Base-by-base conservation (phyloP, 2,113 vertebrate species). In the Etia nguti region DNA sequence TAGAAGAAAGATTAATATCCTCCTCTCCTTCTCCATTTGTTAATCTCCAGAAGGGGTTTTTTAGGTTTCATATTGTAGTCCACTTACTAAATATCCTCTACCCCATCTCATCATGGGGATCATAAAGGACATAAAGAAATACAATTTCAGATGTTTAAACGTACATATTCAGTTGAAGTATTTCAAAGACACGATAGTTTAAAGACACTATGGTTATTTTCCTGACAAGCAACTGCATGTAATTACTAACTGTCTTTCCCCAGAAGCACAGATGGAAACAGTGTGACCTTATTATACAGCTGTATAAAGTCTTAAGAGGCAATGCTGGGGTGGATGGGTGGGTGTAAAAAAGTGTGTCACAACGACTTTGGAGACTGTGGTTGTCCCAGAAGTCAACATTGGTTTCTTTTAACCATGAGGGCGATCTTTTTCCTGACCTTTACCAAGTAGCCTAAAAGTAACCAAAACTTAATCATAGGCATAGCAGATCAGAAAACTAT, bases 331-430 rank as follows among this genome's bases (percentile, higher is more conserved):
- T 50, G 24, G 62, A 81, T 24, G 59, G 46, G 43, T 82, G 55
- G 88, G 60, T n/a, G 57, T 86, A 59, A 52, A 91, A 48, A 62
- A 89, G 81, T 8, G 2, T 26, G 57, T 59, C 80, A 86, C 73
- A 68, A 82, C 2, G 16, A 55, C 81, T 38, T 80, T 56, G 46
- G 65, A 82, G 86, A 82, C 83, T 75, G 81, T 50, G 84, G 88
- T 43, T 86, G 36, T n/a, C 50, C 79, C 38, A 70, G 55, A 34
- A 73, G 82, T 87, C 70, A 82, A 84, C 56, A 31, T 24, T 20
- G 81, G 62, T 83, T 86, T 83, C 81, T 91, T 88, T 92, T 68
- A 88, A 89, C 22, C 46, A 52, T 56, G 43, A 82, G 31, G 60
- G 22, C 3, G 54, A 89, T 57, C 16, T 41, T 82, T 70, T 57